phyloP scores from a whole-genome alignment of 2,888 invertebrate genomes.

The Coenonympha arcania region DNA sequence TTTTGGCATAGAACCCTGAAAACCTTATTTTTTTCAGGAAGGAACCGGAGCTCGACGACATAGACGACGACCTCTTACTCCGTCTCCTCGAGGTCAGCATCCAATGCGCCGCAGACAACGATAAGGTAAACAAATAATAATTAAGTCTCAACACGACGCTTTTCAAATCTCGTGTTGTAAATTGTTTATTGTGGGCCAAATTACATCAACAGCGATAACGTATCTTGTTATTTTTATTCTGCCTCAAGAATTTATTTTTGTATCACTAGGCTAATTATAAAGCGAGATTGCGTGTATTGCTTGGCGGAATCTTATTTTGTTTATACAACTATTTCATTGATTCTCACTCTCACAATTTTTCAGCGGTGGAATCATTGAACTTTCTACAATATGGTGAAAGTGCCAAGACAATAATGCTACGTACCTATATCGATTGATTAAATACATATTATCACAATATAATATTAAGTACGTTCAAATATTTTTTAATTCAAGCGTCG shows the following conservation, averaged over 20 bases:
- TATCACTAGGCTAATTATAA: no score
- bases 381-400: no score
- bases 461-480: no score
- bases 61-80: constrained; percentile 80
- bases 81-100: constrained; percentile 80
- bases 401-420: no score
- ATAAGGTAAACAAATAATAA: constrained; percentile 75
- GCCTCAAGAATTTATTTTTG: neutral
- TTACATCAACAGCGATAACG: neutral
- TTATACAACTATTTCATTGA: no score
- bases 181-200: neutral
- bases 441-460: no score
- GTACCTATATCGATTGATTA: no score
- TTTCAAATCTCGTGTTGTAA: neutral
- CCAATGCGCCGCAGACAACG: constrained; percentile 79
- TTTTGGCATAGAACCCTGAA: neutral
- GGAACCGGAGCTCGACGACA: constrained; percentile 74
- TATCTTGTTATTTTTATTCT: neutral
- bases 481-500: no score
- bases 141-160: neutral
- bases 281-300: no score
- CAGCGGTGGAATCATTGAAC: neutral
- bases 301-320: no score
- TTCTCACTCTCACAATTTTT: neutral
- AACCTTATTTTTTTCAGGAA: constrained; percentile 45